These are phyloP conservation scores for Pseudachorutes palmiensis DNA, from an alignment of 1,140 invertebrate genomes.

Conservation along the genomic window DNA sequence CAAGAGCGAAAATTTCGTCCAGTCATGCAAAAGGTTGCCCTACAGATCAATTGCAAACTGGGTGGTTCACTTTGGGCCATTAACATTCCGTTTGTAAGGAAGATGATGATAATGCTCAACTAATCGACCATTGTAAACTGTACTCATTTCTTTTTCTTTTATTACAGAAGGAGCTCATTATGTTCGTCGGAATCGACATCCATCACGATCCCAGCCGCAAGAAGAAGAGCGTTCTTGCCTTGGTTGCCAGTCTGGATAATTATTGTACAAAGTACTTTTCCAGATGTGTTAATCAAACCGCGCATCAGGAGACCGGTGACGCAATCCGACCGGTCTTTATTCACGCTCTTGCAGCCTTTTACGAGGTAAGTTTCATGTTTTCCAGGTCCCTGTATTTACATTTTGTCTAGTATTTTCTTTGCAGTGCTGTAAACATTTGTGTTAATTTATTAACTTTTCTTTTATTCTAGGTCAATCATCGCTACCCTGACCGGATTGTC, in stretches of 20 bases:
- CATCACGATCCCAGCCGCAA: slow-evolving; percentile 59
- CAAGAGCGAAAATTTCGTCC: slow-evolving; percentile 62
- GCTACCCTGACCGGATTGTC: slow-evolving; percentile 66
- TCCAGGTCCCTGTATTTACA: not conserved
- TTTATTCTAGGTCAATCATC: slow-evolving; percentile 50
- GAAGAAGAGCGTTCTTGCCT: slow-evolving; percentile 55
- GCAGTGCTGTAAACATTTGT: not conserved
- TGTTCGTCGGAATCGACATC: slow-evolving; percentile 85
- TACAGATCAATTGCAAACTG: slow-evolving; percentile 94
- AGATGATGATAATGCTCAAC: not conserved
- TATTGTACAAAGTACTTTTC: slow-evolving; percentile 69
- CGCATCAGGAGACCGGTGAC: slow-evolving; percentile 65
- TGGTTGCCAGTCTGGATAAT: slow-evolving; percentile 71
- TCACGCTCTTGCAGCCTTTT: slow-evolving; percentile 58
- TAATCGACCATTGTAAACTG: not conserved
- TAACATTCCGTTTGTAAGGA: slow-evolving; percentile 63
- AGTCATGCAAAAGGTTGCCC: slow-evolving; percentile 76
- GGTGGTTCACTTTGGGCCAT: slow-evolving; percentile 85
- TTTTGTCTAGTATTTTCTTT: not conserved
- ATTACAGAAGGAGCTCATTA: slow-evolving; percentile 49
- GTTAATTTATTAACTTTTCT: slow-evolving; percentile 41
- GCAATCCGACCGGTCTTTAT: slow-evolving; percentile 60
- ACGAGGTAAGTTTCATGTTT: slow-evolving; percentile 44
- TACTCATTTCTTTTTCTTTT: slow-evolving; percentile 5
- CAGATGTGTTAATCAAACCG: slow-evolving; percentile 57